A percentile compares a stretch with the other conserved stretches of the same genome.
Evolutionary conservation across 2,113 vertebrate species (phyloP).

Genomic region (Megaceryle torquata): DNA sequence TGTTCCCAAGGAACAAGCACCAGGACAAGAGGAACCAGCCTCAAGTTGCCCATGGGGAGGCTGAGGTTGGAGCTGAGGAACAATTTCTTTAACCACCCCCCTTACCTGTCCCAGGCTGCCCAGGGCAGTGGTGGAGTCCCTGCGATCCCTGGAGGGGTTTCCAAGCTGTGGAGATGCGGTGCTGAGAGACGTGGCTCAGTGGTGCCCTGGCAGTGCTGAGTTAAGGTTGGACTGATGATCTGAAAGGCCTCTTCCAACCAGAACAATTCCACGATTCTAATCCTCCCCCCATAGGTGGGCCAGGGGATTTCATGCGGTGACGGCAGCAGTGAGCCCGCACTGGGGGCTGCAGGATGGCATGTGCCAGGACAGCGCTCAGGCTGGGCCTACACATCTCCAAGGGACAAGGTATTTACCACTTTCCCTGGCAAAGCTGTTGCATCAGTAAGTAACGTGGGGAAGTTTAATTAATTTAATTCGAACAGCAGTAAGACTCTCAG

Average conservation of each 20-base stretch:
- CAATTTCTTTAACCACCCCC: no score
- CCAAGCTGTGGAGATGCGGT: not conserved
- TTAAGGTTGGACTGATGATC: not conserved
- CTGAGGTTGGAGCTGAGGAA: not conserved
- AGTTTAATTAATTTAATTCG: not conserved
- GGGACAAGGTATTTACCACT: not conserved
- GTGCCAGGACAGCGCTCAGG: not conserved
- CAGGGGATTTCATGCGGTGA: not conserved
- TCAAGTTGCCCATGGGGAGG: not conserved
- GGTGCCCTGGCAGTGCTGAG: not conserved
- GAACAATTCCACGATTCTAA: not conserved
- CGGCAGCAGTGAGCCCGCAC: not conserved
- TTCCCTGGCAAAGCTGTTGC: not conserved
- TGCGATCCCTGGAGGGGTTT: not conserved
- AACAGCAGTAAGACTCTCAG: fast-evolving
- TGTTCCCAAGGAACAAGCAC: not conserved
- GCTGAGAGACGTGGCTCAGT: not conserved
- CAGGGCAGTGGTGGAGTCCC: not conserved
- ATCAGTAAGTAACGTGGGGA: fast-evolving
- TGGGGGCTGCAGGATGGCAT: not conserved
- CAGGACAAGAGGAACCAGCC: not conserved
- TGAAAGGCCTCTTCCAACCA: not conserved
- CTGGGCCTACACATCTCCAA: not conserved
- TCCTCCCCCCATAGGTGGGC: not conserved
- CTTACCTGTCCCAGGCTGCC: no score